These are phyloP conservation scores for Epizoanthus ramosus DNA, from an alignment of 92 coral and sea anemone genomes.

Conservation along the genomic window DNA sequence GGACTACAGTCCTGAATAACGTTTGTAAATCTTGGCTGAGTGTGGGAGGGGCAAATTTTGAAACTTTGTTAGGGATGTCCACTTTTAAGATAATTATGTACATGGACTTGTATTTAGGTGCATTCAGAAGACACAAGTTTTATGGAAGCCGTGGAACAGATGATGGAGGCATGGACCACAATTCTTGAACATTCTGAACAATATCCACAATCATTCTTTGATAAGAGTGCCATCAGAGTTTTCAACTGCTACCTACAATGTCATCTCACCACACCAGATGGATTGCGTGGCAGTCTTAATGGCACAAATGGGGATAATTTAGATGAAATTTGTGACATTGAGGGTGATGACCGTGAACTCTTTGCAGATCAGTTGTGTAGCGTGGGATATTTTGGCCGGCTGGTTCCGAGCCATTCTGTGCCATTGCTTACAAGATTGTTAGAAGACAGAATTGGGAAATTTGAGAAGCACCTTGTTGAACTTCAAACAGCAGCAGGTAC, in stretches of 20 bases:
- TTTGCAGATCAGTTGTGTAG: slow-evolving; percentile 90
- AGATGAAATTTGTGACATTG: slow-evolving; percentile 95
- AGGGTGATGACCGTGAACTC: slow-evolving; percentile 89
- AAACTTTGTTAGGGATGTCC: too few species aligned
- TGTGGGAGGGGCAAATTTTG: too few species aligned
- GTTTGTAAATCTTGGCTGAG: too few species aligned
- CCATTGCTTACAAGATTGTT: slow-evolving; percentile 74
- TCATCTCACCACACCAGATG: slow-evolving; percentile 86
- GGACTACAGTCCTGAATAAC: too few species aligned
- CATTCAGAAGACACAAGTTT: slow-evolving; percentile 91
- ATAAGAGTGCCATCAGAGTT: slow-evolving; percentile 75
- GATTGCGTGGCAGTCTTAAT: slow-evolving; percentile 72
- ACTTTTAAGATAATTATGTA: too few species aligned
- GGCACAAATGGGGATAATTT: slow-evolving; percentile 54
- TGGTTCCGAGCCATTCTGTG: slow-evolving; percentile 71
- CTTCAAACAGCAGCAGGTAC: slow-evolving; percentile 64
- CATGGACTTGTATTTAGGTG: slow-evolving; percentile 50
- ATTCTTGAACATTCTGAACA: slow-evolving; percentile 68
- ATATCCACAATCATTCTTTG: slow-evolving; percentile 73
- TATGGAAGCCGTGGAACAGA: slow-evolving; percentile 97
- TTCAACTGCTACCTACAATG: slow-evolving; percentile 85
- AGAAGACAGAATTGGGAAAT: slow-evolving; percentile 67
- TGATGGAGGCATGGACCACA: slow-evolving; percentile 88
- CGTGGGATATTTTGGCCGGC: slow-evolving; percentile 82
- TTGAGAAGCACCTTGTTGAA: slow-evolving; percentile 67